These are phyloP conservation scores for Chlamydotis undulata DNA, from an alignment of 2,113 vertebrate genomes.

Conservation along the genomic window DNA sequence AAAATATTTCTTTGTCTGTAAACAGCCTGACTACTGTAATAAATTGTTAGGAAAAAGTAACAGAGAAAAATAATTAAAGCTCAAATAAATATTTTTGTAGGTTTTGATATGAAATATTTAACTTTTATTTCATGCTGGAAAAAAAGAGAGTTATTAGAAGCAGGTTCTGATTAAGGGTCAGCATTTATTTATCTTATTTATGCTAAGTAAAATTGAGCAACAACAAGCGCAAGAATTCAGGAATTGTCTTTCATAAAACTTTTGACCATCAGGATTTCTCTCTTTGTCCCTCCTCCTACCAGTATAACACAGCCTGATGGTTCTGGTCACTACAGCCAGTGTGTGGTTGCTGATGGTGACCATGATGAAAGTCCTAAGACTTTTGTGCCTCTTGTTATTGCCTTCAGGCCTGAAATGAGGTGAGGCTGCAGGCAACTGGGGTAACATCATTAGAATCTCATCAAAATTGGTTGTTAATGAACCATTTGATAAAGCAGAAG, in stretches of 20 bases:
- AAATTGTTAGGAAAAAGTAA: background rate
- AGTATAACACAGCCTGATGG: background rate
- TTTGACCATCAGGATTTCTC: background rate
- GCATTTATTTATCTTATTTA: background rate
- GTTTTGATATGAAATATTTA: background rate
- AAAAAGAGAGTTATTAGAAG: background rate
- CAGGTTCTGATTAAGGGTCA: background rate
- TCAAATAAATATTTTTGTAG: background rate
- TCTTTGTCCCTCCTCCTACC: background rate
- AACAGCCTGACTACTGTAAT: background rate
- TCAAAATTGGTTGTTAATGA: conserved; percentile 10
- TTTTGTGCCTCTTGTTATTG: background rate
- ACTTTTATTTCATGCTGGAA: background rate
- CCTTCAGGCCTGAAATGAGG: background rate
- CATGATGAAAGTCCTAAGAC: background rate
- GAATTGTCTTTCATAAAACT: background rate
- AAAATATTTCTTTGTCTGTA: background rate
- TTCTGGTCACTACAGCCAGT: background rate
- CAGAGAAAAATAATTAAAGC: background rate
- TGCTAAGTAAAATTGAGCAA: background rate
- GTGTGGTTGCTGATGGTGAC: background rate
- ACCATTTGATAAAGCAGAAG: conserved; percentile 16
- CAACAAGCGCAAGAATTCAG: background rate
- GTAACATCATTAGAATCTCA: background rate
- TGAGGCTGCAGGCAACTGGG: background rate